These are phyloP conservation scores for Pachypeltis micranthus DNA, from an alignment of 1,140 invertebrate genomes.

Conservation along the genomic window DNA sequence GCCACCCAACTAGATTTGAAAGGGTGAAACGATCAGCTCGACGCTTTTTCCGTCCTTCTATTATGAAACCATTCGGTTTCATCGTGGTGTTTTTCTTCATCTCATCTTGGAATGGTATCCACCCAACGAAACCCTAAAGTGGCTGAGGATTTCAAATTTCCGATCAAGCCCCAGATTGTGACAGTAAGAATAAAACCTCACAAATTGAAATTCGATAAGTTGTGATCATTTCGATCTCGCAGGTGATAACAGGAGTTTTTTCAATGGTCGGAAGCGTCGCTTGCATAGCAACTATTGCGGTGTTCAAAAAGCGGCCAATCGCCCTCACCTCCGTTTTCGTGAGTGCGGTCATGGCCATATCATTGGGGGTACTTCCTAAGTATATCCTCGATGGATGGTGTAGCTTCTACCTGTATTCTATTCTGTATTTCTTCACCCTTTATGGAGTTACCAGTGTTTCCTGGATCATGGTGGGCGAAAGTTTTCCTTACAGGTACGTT, in stretches of 20 bases:
- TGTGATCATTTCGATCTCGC: no score
- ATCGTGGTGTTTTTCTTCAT: constrained; percentile 40
- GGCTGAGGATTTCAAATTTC: constrained; percentile 37
- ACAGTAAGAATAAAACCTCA: no score
- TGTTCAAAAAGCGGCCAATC: constrained; percentile 32
- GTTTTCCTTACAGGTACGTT: constrained; percentile 24
- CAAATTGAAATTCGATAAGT: no score
- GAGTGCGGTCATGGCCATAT: constrained; percentile 24
- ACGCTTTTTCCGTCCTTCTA: constrained; percentile 39
- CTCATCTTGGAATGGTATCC: constrained; percentile 38
- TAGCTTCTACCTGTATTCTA: constrained; percentile 16
- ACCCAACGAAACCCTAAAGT: constrained; percentile 48
- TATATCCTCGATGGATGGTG: constrained; percentile 16
- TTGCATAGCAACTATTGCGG: constrained; percentile 20
- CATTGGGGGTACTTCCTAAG: background rate
- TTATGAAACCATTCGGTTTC: constrained; percentile 37
- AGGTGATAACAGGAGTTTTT: constrained; percentile 20
- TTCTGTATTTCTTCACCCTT: constrained; percentile 18
- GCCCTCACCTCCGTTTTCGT: constrained; percentile 27
- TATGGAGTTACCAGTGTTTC: constrained; percentile 21
- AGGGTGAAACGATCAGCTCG: no score
- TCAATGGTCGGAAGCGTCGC: constrained; percentile 19
- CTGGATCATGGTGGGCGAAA: constrained; percentile 27
- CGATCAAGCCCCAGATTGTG: constrained; percentile 35
- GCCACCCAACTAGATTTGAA: no score